Percentiles rank a stretch among this genome's conserved stretches.
Evolutionary conservation across 1,140 invertebrate genomes (phyloP).

Genomic region (Protaetia brevitarsis): DNA sequence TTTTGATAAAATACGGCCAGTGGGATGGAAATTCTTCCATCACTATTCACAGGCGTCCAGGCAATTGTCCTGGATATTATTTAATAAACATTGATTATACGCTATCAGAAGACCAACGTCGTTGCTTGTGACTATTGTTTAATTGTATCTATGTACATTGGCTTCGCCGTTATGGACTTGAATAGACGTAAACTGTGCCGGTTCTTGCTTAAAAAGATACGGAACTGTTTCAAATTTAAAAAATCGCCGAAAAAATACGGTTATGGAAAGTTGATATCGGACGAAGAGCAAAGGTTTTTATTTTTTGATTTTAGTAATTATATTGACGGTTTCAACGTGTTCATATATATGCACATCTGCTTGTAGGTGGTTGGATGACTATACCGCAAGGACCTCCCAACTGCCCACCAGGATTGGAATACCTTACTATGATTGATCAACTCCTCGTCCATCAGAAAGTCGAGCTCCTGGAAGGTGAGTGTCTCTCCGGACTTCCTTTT

Average conservation of each 20-base stretch:
- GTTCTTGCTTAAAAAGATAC: constrained; percentile 30
- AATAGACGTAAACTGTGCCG: not conserved
- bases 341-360: constrained; percentile 26
- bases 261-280: constrained; percentile 42
- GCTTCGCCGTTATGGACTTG: not conserved
- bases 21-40: constrained; percentile 7
- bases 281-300: constrained; percentile 45
- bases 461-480: constrained; percentile 74
- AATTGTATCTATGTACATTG: not conserved
- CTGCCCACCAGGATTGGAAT: constrained; percentile 89
- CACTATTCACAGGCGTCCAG: not conserved
- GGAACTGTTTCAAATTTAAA: constrained; percentile 39
- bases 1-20: too few relatives aligned
- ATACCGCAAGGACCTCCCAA: constrained; percentile 68
- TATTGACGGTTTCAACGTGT: not conserved
- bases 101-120: not conserved
- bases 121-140: not conserved
- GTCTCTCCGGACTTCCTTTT: not conserved
- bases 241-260: constrained; percentile 42
- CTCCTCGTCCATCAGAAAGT: constrained; percentile 85
- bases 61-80: not conserved
- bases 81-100: constrained; percentile 12
- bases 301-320: not conserved
- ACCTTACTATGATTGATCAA: constrained; percentile 86
- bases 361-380: constrained; percentile 78